These are phyloP conservation scores for Tetranychus truncatus DNA, from an alignment of 2,888 invertebrate species.

Conservation along the genomic window DNA sequence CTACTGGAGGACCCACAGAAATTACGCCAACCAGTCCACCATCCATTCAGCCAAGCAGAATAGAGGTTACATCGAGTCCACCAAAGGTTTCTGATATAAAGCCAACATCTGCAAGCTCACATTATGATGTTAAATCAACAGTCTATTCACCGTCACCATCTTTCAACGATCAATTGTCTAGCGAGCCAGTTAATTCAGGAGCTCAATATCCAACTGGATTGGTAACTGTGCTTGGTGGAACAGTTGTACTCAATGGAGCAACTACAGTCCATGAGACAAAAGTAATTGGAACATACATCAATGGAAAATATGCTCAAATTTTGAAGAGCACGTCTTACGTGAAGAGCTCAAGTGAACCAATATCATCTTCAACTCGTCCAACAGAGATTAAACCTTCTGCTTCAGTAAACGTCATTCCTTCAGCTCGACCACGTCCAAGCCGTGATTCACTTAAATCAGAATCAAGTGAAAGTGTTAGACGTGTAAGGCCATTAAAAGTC, in stretches of 20 bases:
- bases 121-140: not conserved
- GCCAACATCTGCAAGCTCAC: constrained; percentile 14
- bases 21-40: not conserved
- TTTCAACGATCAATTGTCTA: not conserved
- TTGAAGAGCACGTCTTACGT: constrained; percentile 56
- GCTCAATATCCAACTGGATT: constrained; percentile 46
- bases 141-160: not conserved
- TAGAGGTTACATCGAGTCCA: constrained; percentile 16
- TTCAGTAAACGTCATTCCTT: not conserved
- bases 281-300: constrained; percentile 66
- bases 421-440: not conserved
- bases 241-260: constrained; percentile 57
- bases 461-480: not conserved
- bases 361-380: constrained; percentile 2
- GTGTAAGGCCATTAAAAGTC: not conserved
- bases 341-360: constrained; percentile 3
- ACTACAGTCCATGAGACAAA: constrained; percentile 71
- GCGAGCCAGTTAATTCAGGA: not conserved
- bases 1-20: not conserved
- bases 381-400: not conserved
- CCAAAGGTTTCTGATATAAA: constrained; percentile 15
- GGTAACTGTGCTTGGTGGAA: constrained; percentile 64
- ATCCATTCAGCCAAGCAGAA: not conserved
- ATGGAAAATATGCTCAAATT: constrained; percentile 59
- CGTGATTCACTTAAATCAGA: not conserved